Evolutionary conservation across 1,140 invertebrate species (phyloP).

Genomic region (Holcopasites calliopsidis): DNA sequence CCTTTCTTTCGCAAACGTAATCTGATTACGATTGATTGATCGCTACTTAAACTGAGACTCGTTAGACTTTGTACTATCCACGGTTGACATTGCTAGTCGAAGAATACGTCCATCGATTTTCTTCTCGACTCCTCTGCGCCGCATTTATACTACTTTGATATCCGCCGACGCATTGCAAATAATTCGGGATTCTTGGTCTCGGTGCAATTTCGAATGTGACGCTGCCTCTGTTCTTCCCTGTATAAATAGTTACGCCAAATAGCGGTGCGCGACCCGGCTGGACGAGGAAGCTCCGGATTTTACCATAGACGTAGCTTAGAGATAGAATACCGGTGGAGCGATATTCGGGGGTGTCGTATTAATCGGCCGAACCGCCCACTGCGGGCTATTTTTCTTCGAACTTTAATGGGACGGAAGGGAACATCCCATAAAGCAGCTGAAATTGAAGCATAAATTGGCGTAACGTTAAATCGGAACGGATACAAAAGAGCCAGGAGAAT

Average conservation of each 20-base stretch:
- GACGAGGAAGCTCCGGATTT: not conserved
- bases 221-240: not conserved
- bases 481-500: not conserved
- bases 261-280: not conserved
- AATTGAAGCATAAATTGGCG: constrained; percentile 6
- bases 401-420: constrained; percentile 5
- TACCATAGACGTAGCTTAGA: not conserved
- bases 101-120: not conserved
- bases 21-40: constrained; percentile 23
- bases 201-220: not conserved
- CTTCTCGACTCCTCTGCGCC: not conserved
- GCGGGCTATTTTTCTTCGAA: not conserved
- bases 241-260: not conserved
- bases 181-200: not conserved
- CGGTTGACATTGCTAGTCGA: not conserved
- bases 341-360: not conserved
- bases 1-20: not conserved
- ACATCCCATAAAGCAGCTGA: not conserved
- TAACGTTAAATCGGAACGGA: not conserved
- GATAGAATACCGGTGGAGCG: not conserved
- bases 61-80: not conserved
- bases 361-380: not conserved
- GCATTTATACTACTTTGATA: too few relatives aligned
- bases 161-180: not conserved
- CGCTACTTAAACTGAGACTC: not conserved